Conservation (phyloP, 2,797 vertebrate species). For the Ceyx erithaca region DNA sequence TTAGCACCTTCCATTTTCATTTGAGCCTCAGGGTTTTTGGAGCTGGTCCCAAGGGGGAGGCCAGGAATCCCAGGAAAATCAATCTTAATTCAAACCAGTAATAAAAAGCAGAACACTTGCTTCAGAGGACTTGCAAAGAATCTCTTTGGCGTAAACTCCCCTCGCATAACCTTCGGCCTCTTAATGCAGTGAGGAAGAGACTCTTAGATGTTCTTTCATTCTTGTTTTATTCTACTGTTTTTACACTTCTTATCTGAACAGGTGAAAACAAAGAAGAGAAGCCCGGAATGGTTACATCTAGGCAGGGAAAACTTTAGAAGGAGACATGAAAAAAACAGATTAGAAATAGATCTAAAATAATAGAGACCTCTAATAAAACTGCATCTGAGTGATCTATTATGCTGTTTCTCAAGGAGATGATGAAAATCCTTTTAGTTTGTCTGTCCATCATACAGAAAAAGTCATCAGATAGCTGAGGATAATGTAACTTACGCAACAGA, state of each 20-base stretch:
- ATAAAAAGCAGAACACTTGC: conserved; percentile 74
- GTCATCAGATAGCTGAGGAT: background rate
- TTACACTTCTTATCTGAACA: background rate
- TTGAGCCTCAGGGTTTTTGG: conserved; percentile 63
- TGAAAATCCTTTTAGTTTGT: background rate
- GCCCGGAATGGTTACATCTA: background rate
- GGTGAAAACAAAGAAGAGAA: background rate
- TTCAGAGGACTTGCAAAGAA: conserved; percentile 59
- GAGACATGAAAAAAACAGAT: background rate
- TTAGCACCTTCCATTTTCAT: conserved; percentile 77
- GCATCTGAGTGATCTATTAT: background rate
- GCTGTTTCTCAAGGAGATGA: background rate
- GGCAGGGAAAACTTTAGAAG: background rate
- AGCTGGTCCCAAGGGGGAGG: conserved; percentile 41
- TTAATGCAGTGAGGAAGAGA: conserved; percentile 40
- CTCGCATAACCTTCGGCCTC: conserved; percentile 61
- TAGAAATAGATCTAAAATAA: background rate
- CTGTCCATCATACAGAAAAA: background rate
- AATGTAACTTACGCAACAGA: background rate
- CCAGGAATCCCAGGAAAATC: conserved; percentile 73
- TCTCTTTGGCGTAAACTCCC: conserved; percentile 49
- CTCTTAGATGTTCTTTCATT: conserved; percentile 15
- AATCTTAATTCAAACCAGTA: conserved; percentile 78
- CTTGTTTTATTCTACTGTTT: background rate
- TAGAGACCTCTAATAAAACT: background rate